phyloP scores from a whole-genome alignment of 2,888 invertebrate genomes.

The Mesoligia furuncula region DNA sequence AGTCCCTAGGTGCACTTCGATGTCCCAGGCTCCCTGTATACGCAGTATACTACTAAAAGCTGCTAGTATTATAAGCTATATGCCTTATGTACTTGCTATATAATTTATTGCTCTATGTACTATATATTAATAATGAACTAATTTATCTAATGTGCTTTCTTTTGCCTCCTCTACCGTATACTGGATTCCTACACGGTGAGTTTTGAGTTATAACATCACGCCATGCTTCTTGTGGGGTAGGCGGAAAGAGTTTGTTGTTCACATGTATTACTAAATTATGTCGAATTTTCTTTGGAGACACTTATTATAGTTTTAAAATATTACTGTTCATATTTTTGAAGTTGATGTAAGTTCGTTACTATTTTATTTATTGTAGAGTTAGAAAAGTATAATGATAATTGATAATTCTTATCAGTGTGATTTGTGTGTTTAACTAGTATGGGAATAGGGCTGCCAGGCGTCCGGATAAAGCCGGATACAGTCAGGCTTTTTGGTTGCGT shows the following conservation, averaged over 20 bases:
- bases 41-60: no score
- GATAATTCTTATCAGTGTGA: background rate
- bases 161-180: constrained; percentile 91
- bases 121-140: constrained; percentile 79
- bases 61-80: background rate
- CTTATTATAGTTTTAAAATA: background rate
- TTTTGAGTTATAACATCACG: constrained; percentile 37
- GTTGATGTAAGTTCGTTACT: background rate
- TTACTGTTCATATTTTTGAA: background rate
- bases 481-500: no score
- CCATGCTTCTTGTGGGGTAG: constrained; percentile 38
- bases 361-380: background rate
- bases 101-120: constrained; percentile 21
- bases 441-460: no score
- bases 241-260: background rate
- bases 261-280: no score
- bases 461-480: no score
- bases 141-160: constrained; percentile 92
- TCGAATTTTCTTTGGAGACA: background rate
- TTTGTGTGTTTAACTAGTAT: no score
- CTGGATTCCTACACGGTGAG: constrained; percentile 93
- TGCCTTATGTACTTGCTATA: constrained; percentile 26
- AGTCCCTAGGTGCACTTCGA: no score
- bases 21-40: no score
- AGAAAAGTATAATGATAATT: background rate